Percentiles rank a stretch among this genome's conserved stretches.
These are phyloP conservation scores for Pachyramphus minor DNA, from an alignment of 2,113 vertebrate species.

Conservation along the genomic window DNA sequence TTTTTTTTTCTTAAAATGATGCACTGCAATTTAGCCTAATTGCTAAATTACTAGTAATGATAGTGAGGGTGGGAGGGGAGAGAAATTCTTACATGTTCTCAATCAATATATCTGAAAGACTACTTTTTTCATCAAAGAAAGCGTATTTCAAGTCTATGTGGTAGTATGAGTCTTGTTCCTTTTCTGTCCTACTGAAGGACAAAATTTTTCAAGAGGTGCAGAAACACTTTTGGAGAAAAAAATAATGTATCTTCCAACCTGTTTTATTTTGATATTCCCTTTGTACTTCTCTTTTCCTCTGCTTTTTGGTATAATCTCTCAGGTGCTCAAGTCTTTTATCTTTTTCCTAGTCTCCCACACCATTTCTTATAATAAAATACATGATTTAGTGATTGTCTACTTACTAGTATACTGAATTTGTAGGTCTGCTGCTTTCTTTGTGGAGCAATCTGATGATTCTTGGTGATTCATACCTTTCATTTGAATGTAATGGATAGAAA, in stretches of 20 bases:
- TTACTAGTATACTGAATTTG: neutral
- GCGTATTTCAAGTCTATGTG: neutral
- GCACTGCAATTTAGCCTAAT: neutral
- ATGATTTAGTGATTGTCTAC: neutral
- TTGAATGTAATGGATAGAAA: constrained; percentile 11
- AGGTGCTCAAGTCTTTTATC: neutral
- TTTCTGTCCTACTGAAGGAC: neutral
- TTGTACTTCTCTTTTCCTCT: neutral
- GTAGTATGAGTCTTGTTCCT: neutral
- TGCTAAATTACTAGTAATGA: neutral
- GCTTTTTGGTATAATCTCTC: neutral
- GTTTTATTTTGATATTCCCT: neutral
- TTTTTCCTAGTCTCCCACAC: neutral
- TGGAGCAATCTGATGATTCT: constrained; percentile 4
- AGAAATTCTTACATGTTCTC: neutral
- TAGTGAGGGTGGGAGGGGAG: rapidly evolving
- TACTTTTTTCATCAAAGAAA: neutral
- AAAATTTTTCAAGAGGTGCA: neutral
- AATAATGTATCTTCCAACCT: neutral
- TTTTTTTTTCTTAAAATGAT: neutral
- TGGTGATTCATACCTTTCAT: constrained; percentile 20
- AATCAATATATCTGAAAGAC: neutral
- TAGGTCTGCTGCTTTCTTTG: neutral
- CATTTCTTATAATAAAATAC: neutral
- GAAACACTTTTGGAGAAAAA: neutral